Evolutionary conservation across 2,888 invertebrate species (phyloP).

Genomic region (Idaea straminata): DNA sequence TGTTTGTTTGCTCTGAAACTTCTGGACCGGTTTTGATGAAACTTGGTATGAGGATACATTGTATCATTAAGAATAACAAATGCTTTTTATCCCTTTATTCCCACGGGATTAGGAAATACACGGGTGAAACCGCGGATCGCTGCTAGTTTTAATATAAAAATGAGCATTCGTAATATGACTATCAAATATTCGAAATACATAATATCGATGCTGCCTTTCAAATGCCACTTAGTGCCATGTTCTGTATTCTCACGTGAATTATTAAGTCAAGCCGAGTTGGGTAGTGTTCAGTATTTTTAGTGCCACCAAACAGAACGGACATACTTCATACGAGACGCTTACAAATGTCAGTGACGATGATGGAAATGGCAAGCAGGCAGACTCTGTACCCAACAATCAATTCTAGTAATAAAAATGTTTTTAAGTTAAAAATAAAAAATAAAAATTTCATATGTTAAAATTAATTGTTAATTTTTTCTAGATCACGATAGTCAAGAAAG

Average conservation of each 20-base stretch:
- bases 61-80: no score
- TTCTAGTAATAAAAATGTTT: constrained; percentile 34
- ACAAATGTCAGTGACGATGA: constrained; percentile 26
- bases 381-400: constrained; percentile 61
- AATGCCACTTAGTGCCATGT: neutral
- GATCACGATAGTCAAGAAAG: constrained; percentile 78
- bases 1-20: no score
- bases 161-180: neutral
- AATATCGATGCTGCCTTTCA: neutral
- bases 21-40: no score
- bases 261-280: constrained; percentile 32
- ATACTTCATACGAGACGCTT: neutral
- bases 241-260: constrained; percentile 57
- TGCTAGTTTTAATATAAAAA: neutral
- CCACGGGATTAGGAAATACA: no score
- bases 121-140: no score
- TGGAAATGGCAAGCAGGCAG: constrained; percentile 70
- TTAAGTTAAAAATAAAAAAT: constrained; percentile 5
- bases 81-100: no score
- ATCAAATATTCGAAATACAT: neutral
- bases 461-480: constrained; percentile 53
- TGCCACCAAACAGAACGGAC: neutral
- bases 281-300: neutral
- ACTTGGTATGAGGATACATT: no score
- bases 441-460: neutral